Evolutionary conservation across 2,888 invertebrate species (phyloP), one percentile per base, ranked within the genome.

Genomic region (Venustoraphidia nigricollis): DNA sequence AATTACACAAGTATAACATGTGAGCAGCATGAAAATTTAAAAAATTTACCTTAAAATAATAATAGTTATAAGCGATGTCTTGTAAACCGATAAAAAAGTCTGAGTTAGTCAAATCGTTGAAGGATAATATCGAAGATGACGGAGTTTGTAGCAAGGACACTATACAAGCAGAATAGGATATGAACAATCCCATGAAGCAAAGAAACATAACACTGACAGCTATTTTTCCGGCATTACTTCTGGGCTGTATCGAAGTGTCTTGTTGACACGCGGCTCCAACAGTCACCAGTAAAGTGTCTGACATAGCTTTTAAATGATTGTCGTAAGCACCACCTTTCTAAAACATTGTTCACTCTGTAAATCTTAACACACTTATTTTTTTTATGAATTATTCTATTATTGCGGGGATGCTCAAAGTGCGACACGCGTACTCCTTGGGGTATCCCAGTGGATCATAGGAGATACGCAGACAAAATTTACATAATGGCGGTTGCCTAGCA

Each of bases 101-200:
- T 3, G 79, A 79, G 51, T 71, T 66, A 1, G 76, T 61, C 17
- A 81, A 63, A 55, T 79, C 77, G 0, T 70, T 62, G 8, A 77
- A 56, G 0, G 72, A 74, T 51, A 67, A 69, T 48, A 81, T 76
- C 52, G 73, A 70, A 1, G 72, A 70, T 1, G 79, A 77, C 41
- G 79, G 77, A 1, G 80, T 77, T 56, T 80, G 80, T 1, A 81
- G 66, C 1, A 81, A 62, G 2, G 78, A 77, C 1, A 81, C 80
- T 37, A 81, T 80, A 53, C 78, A 79, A 0, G 80, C 81, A 1
- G 81, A 72, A 56, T 79, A 81, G 1, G 80, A 77, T 0, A 78
- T 76, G 58, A 79, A 80, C 1, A 81, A 63, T 53, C 78, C 80
- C 61, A 80, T 70, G 2, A 76, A 61, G 0, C 75, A 65, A 5